A percentile compares a stretch with the other conserved stretches of the same genome.
Conservation (phyloP, 92 coral and sea anemone genomes). For the Scolanthus callimorphus region DNA sequence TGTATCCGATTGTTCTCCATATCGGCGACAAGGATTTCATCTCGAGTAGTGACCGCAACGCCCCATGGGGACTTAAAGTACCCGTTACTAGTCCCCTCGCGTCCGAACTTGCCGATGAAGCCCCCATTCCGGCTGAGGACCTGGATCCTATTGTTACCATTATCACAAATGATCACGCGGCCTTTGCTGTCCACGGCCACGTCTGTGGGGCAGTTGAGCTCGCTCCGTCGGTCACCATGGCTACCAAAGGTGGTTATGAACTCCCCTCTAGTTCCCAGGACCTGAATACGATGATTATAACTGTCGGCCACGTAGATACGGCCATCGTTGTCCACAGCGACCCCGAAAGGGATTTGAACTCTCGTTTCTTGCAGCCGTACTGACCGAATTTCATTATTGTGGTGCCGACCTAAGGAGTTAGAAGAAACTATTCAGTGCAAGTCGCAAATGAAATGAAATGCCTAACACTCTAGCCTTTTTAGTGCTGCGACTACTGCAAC, state of each 20-base stretch:
- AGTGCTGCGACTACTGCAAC: no score
- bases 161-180: slow-evolving; percentile 91
- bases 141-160: slow-evolving; percentile 94
- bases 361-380: slow-evolving; percentile 95
- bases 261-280: slow-evolving; percentile 90
- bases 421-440: no score
- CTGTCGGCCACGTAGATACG: slow-evolving; percentile 95
- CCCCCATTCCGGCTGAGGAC: slow-evolving; percentile 85
- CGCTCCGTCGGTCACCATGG: slow-evolving; percentile 97
- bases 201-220: slow-evolving; percentile 98
- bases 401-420: slow-evolving; percentile 72
- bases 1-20: slow-evolving; percentile 96
- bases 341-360: slow-evolving; percentile 95
- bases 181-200: slow-evolving; percentile 82
- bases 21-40: slow-evolving; percentile 92
- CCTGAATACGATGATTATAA: slow-evolving; percentile 93
- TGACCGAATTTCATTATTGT: slow-evolving; percentile 95
- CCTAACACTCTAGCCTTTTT: no score
- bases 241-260: slow-evolving; percentile 81
- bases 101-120: slow-evolving; percentile 95
- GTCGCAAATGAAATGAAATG: no score
- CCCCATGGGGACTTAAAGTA: slow-evolving; percentile 99
- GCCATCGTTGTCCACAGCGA: slow-evolving; percentile 81
- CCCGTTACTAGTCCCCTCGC: slow-evolving; percentile 95
- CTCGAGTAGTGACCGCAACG: slow-evolving; percentile 72